phyloP scores from a whole-genome alignment of 2,797 vertebrate species.

The Onychomys torridus region DNA sequence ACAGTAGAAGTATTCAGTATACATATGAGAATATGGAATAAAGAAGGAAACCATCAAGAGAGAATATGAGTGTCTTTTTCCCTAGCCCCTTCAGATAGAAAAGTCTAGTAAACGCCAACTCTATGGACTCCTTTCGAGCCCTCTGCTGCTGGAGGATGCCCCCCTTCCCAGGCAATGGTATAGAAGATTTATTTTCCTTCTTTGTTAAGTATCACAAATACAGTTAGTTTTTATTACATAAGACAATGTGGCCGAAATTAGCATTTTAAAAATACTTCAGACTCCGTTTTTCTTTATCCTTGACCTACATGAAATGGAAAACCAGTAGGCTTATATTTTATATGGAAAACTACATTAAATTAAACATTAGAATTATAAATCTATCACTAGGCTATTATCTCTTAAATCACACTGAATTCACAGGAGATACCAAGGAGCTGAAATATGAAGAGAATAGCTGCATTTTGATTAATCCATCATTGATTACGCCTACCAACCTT shows the following conservation, averaged over 20 bases:
- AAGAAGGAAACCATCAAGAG: no score
- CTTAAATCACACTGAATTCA: slow-evolving; percentile 41
- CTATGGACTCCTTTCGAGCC: no score
- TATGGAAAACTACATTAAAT: neutral
- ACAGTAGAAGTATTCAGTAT: no score
- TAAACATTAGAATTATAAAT: slow-evolving; percentile 32
- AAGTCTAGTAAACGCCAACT: no score
- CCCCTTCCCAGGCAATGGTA: neutral
- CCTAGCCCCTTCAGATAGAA: no score
- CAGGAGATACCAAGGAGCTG: neutral
- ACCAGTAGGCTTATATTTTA: slow-evolving; percentile 25
- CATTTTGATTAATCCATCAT: slow-evolving; percentile 43
- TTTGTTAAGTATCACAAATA: slow-evolving; percentile 30
- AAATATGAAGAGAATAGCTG: slow-evolving; percentile 1
- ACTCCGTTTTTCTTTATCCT: slow-evolving; percentile 31
- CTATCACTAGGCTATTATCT: slow-evolving; percentile 15
- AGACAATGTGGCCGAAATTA: neutral
- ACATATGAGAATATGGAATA: no score
- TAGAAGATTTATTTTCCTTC: neutral
- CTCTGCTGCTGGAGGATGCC: no score
- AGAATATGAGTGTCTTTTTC: no score
- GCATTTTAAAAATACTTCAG: slow-evolving; percentile 40
- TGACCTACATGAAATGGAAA: slow-evolving; percentile 12
- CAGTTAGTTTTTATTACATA: neutral
- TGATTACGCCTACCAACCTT: slow-evolving; percentile 14